Conservation (phyloP, 2,888 invertebrate genomes). For the Neria commutata region DNA sequence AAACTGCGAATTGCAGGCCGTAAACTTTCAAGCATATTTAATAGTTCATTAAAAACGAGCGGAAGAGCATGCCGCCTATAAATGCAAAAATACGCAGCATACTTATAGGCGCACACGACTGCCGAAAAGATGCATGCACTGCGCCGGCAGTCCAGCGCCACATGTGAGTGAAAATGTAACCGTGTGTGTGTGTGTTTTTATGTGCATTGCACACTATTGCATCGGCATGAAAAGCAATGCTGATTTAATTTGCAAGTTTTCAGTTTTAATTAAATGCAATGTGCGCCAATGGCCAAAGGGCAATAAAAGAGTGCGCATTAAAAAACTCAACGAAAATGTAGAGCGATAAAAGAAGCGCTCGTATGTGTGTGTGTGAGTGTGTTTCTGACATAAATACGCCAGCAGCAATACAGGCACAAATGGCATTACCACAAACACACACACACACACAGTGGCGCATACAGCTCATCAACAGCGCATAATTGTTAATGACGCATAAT, state of each 20-base stretch:
- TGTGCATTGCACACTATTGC: conserved; percentile 10
- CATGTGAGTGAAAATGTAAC: not conserved
- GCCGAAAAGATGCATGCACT: not conserved
- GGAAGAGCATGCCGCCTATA: not conserved
- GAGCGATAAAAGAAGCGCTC: not conserved
- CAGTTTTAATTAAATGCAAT: conserved; percentile 58
- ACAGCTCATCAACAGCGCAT: conserved; percentile 3
- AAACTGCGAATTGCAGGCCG: too few relatives aligned
- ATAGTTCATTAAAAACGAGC: not conserved
- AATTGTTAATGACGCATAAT: conserved; percentile 36
- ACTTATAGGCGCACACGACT: not conserved
- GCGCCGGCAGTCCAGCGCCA: not conserved
- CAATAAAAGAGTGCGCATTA: conserved; percentile 18
- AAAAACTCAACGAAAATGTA: conserved; percentile 5
- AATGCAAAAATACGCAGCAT: not conserved
- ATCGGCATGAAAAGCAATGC: conserved; percentile 7
- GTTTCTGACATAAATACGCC: not conserved
- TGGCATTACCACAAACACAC: not conserved
- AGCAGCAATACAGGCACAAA: not conserved
- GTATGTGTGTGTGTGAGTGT: not conserved
- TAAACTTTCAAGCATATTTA: conserved; percentile 1
- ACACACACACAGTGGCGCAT: not conserved
- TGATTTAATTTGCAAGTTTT: conserved; percentile 42
- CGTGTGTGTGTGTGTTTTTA: conserved; percentile 15
- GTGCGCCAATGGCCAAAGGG: conserved; percentile 38